Evolutionary conservation across 2,113 vertebrate genomes (phyloP), one percentile per base, ranked within the genome.

Genomic region (Lycocorax pyrrhopterus): DNA sequence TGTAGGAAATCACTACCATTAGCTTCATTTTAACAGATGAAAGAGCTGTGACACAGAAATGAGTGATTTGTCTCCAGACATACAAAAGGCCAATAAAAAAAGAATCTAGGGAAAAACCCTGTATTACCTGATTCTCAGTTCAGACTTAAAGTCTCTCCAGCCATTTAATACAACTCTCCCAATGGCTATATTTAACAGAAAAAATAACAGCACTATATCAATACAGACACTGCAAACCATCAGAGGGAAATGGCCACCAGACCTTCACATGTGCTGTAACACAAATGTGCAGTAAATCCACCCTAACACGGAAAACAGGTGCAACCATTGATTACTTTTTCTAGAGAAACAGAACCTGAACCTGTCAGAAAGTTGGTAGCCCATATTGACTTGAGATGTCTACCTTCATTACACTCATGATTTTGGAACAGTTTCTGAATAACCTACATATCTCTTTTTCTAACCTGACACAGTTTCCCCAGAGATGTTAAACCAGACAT

Each of bases 1-100:
- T 64, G 67, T 27, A 73, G 74, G 59, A 95, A 85, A 89, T 96
- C 63, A 66, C 78, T 43, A 23, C 62, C 78, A 91, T 89, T 95
- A 95, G 1, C 55, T 87, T 58, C 71, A 89, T 89, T 94, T 91
- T 79, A 85, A 73, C 66, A 79, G 68, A 55, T 44, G 43, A 77
- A 90, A 55, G 64, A 77, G 37, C 46, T 69, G n/a, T 12, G 26
- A 79, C 52, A 69, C 37, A 64, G 55, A 37, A 79, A 27, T 37
- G 39, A 60, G 39, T 32, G 14, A 83, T 69, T 63, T 87, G 39
- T 85, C 72, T 69, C 58, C 78, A 79, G 71, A 87, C 7, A 37
- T 8, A 69, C 12, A 85, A 49, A 72, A 86, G 69, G 23, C 29
- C 47, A 80, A 53, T 58, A 64, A 84, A 64, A n/a, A 68, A 39